phyloP scores from a whole-genome alignment of 2,113 vertebrate species.

The Callionymus lyra region DNA sequence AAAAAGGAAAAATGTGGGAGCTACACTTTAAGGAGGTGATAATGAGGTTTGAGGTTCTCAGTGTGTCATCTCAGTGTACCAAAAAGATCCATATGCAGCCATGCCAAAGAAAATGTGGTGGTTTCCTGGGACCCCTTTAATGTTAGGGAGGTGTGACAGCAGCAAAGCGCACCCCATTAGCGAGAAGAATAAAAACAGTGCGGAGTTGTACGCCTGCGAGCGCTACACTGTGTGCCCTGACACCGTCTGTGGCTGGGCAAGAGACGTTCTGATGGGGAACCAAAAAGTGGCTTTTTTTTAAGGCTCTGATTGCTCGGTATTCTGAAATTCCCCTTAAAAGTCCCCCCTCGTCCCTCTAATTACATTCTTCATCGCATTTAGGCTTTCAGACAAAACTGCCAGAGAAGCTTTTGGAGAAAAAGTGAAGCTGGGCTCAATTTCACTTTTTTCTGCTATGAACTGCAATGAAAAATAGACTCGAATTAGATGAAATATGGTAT shows the following conservation, averaged over 20 bases:
- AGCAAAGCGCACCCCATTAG: constrained; percentile 25
- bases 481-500: constrained; percentile 57
- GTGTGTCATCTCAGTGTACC: no score
- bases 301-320: constrained; percentile 52
- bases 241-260: constrained; percentile 42
- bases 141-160: constrained; percentile 44
- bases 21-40: no score
- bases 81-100: constrained; percentile 19
- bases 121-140: constrained; percentile 32
- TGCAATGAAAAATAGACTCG: constrained; percentile 56
- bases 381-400: constrained; percentile 56
- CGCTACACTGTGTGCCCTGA: constrained; percentile 24
- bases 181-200: constrained; percentile 34
- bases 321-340: constrained; percentile 61
- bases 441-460: constrained; percentile 54
- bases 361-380: constrained; percentile 61
- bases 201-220: constrained; percentile 22
- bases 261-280: constrained; percentile 43
- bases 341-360: constrained; percentile 61
- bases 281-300: constrained; percentile 48
- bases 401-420: constrained; percentile 55
- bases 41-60: no score
- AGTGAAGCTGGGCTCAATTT: constrained; percentile 44
- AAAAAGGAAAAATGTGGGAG: neutral
- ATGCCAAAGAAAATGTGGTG: constrained; percentile 7